Conservation (phyloP, 2,113 vertebrate genomes). For the Mesocricetus auratus region DNA sequence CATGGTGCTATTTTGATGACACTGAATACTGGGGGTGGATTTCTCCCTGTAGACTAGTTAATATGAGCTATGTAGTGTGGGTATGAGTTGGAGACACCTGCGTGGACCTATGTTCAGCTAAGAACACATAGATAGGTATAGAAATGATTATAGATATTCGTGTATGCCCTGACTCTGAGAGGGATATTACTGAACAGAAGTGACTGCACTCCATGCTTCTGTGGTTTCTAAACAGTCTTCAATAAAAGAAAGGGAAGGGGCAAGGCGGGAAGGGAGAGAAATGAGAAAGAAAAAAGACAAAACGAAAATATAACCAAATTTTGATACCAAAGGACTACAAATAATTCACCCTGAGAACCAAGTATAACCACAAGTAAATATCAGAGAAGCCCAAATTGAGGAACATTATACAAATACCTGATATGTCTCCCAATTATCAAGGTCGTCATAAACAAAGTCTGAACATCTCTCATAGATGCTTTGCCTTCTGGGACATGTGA, state of each 20-base stretch:
- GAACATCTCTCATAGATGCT: background rate
- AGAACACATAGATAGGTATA: background rate
- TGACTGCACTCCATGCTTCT: background rate
- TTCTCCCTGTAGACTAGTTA: background rate
- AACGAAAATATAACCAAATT: background rate
- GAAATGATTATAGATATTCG: background rate
- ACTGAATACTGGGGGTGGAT: background rate
- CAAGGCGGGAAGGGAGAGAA: background rate
- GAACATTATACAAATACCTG: background rate
- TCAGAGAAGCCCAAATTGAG: background rate
- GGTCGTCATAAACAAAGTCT: background rate
- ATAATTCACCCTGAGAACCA: background rate
- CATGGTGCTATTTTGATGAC: background rate
- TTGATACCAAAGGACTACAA: background rate
- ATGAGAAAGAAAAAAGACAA: background rate
- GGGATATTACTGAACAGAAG: background rate
- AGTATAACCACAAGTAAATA: background rate
- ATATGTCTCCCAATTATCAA: background rate
- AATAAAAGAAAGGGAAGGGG: background rate
- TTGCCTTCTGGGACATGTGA: background rate
- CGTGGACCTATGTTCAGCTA: background rate
- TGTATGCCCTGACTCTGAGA: background rate
- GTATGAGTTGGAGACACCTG: background rate
- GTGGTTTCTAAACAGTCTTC: conserved; percentile 1
- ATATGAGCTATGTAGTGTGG: background rate